Conservation (phyloP, 2,113 vertebrate genomes). For the Ammodramus savannarum region DNA sequence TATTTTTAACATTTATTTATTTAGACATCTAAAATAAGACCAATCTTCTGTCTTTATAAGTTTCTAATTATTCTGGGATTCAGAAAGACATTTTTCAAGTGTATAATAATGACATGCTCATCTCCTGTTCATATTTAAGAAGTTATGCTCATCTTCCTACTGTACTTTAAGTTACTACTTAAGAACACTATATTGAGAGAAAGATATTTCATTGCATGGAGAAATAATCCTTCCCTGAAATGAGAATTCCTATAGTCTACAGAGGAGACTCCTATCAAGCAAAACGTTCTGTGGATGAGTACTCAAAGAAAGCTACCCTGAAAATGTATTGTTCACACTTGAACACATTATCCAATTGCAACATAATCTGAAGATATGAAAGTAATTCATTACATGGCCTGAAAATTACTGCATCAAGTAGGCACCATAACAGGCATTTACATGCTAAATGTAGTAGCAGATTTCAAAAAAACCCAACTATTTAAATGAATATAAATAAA, state of each 20-base stretch:
- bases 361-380: slow-evolving; percentile 23
- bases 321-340: background rate
- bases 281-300: background rate
- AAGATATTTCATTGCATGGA: background rate
- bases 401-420: slow-evolving; percentile 1
- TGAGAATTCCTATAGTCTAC: background rate
- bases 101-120: background rate
- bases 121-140: background rate
- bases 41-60: background rate
- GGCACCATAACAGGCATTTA: background rate
- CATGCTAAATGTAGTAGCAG: background rate
- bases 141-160: background rate
- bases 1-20: background rate
- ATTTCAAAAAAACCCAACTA: background rate
- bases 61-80: background rate
- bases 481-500: slow-evolving; percentile 45
- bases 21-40: background rate
- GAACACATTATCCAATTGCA: background rate
- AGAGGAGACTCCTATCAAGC: background rate
- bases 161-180: background rate
- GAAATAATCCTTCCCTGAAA: background rate
- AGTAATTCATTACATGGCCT: background rate
- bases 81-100: background rate
- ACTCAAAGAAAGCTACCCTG: background rate
- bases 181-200: background rate